Evolutionary conservation across 2,113 vertebrate genomes (phyloP).

Genomic region (Chunga burmeisteri): DNA sequence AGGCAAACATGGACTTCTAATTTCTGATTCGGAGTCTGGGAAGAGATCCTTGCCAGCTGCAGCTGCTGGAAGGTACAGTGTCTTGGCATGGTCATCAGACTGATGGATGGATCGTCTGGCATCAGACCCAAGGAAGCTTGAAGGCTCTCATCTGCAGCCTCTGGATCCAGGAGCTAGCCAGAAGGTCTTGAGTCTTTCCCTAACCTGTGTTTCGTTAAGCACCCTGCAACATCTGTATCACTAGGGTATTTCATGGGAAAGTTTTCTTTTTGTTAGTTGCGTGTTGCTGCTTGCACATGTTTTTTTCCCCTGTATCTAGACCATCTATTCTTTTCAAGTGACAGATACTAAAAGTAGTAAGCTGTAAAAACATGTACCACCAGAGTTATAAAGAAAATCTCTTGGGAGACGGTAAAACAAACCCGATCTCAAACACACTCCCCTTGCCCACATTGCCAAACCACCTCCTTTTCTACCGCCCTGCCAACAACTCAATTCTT

Average conservation of each 20-base stretch:
- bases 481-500: constrained; percentile 46
- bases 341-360: constrained; percentile 64
- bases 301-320: constrained; percentile 37
- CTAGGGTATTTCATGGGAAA: constrained; percentile 59
- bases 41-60: background rate
- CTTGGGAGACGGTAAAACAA: constrained; percentile 61
- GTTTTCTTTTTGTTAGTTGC: constrained; percentile 45
- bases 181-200: background rate
- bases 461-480: constrained; percentile 18
- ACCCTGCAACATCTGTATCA: constrained; percentile 6
- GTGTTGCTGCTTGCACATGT: constrained; percentile 44
- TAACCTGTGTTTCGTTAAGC: background rate
- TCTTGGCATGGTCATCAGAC: background rate
- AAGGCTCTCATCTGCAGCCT: background rate
- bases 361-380: constrained; percentile 66
- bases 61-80: background rate
- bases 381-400: constrained; percentile 50
- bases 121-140: background rate
- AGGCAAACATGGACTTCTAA: background rate
- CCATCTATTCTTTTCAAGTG: constrained; percentile 67
- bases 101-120: background rate
- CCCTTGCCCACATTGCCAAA: constrained; percentile 29
- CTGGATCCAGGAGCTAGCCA: background rate
- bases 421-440: constrained; percentile 10
- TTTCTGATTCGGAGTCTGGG: background rate